phyloP scores from a whole-genome alignment of 1,140 invertebrate species.

The Planococcus citri region DNA sequence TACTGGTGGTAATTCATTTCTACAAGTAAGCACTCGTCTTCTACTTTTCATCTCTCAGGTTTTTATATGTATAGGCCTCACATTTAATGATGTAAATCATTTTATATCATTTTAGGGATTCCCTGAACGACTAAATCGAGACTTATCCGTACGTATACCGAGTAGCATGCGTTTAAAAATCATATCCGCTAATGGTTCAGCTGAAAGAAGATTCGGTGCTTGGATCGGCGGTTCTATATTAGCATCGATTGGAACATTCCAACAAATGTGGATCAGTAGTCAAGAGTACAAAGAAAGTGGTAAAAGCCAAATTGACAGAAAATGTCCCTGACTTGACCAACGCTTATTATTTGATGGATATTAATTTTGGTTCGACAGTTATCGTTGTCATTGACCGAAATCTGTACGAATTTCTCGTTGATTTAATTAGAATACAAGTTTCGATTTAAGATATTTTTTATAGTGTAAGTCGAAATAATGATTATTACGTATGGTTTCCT shows the following conservation, averaged over 20 bases:
- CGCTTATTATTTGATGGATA: neutral
- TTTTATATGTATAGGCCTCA: neutral
- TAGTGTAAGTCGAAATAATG: too few species aligned
- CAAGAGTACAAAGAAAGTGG: slow-evolving; percentile 83
- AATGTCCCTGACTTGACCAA: slow-evolving; percentile 49
- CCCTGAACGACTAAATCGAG: slow-evolving; percentile 73
- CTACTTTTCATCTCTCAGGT: neutral
- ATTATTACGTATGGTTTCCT: too few species aligned
- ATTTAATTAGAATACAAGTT: too few species aligned
- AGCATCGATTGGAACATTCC: slow-evolving; percentile 78
- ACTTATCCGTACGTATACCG: slow-evolving; percentile 76
- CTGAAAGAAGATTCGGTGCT: slow-evolving; percentile 72
- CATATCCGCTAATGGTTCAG: slow-evolving; percentile 54
- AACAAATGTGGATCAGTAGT: slow-evolving; percentile 85
- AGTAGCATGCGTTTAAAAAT: slow-evolving; percentile 76
- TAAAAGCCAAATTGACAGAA: slow-evolving; percentile 66
- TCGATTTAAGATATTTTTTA: too few species aligned
- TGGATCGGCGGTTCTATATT: slow-evolving; percentile 88
- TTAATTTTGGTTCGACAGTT: too few species aligned
- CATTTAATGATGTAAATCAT: too few species aligned
- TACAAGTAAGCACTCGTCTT: slow-evolving; percentile 31
- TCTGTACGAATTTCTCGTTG: too few species aligned
- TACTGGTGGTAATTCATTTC: slow-evolving; percentile 73
- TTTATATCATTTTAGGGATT: slow-evolving; percentile 56
- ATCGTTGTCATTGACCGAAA: too few species aligned